These are phyloP conservation scores for Urocolius indicus DNA, from an alignment of 2,113 vertebrate species.

Conservation along the genomic window DNA sequence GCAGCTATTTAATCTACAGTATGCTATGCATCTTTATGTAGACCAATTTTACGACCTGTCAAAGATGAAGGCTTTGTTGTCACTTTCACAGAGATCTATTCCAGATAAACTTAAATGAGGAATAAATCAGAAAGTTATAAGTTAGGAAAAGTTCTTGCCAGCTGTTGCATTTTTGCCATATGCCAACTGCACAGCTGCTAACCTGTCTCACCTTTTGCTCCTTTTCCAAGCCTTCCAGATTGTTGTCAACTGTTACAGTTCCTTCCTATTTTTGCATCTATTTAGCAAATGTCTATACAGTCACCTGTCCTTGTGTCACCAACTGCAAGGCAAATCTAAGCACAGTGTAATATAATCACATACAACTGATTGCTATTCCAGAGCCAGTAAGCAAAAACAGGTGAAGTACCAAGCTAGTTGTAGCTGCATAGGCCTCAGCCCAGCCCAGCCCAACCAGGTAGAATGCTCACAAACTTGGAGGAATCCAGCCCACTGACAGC, in stretches of 20 bases:
- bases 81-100: neutral
- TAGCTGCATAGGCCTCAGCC: neutral
- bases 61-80: neutral
- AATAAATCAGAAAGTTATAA: neutral
- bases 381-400: neutral
- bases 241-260: neutral
- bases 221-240: neutral
- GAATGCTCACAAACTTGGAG: neutral
- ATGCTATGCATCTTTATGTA: neutral
- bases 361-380: rapidly evolving
- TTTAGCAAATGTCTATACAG: neutral
- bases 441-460: neutral
- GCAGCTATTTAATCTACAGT: neutral
- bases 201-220: neutral
- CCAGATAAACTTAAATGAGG: neutral
- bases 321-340: neutral
- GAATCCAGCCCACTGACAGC: neutral
- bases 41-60: neutral
- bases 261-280: neutral
- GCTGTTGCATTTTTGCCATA: neutral
- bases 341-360: neutral
- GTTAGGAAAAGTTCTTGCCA: neutral
- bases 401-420: rapidly evolving
- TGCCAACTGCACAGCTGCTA: neutral
- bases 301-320: neutral